phyloP scores from a whole-genome alignment of 2,113 vertebrate species.

The Pomatorhinus ruficollis region DNA sequence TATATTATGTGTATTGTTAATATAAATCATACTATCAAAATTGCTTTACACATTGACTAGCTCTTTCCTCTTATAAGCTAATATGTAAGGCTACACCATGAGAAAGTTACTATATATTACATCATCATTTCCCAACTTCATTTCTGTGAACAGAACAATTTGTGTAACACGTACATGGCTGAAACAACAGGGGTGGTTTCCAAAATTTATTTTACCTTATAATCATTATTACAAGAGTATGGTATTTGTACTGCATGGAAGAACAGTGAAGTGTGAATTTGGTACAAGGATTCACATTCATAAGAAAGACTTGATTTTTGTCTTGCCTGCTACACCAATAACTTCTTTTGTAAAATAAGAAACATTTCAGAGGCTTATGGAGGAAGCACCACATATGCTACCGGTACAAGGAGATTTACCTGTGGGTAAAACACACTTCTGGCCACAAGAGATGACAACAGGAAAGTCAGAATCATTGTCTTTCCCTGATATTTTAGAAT shows the following conservation, averaged over 20 bases:
- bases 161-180: rapidly evolving
- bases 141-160: background rate
- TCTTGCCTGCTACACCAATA: background rate
- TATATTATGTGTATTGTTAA: background rate
- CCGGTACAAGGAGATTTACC: background rate
- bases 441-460: background rate
- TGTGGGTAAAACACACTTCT: background rate
- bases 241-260: background rate
- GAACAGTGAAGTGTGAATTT: background rate
- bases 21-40: background rate
- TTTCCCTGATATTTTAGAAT: background rate
- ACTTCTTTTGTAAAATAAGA: background rate
- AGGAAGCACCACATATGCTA: background rate
- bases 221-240: background rate
- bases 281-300: background rate
- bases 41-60: background rate
- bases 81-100: background rate
- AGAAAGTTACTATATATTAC: background rate
- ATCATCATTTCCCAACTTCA: background rate
- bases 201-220: background rate
- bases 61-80: background rate
- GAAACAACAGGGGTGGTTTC: background rate
- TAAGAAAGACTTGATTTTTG: background rate
- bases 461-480: background rate
- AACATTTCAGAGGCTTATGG: background rate